Evolutionary conservation across 2,113 vertebrate genomes (phyloP), one percentile per base, ranked within the genome.

Genomic region (Geococcyx californianus): DNA sequence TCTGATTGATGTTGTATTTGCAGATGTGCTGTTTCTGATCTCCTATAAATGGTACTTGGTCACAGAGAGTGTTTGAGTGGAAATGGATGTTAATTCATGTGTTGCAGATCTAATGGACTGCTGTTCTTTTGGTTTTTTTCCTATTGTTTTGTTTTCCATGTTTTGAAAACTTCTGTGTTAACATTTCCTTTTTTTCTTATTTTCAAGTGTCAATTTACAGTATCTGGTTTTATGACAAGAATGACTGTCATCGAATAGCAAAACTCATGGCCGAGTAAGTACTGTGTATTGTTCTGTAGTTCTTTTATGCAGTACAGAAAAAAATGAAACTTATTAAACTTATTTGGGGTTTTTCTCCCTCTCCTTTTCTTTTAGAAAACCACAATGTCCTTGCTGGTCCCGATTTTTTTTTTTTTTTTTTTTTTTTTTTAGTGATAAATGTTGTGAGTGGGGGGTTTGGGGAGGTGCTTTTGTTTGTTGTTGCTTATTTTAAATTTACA

Each of bases 201-300:
- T 97, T 97, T 97, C 97, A 98, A 98, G 99, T 99, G 98, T 99
- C 99, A 60, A 99, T 99, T 98, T 99, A 99, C 97, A 99, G 99
- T 96, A 99, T 99, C 98, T 99, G 99, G 99, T 99, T 99, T 98
- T 99, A 99, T 55, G 99, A 99, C 97, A 99, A 99, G 98, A 98
- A 98, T 64, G 99, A 99, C 97, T 99, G 99, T 96, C 99, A 99
- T 90, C 99, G 99, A 93, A 99, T 99, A 80, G 99, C 99, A 87
- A 99, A 99, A 96, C 98, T 99, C 95, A 99, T 99, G 99, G 98
- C 99, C 40, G 98, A 98, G 99, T 99, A 98, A 99, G 99, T 98
- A 97, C 78, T 68, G 23, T 10, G 33, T 63, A 89, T 76, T 77
- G 11, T 34, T 93, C 76, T 62, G 3, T 73, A 49, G 49, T 47